Evolutionary conservation across 2,888 invertebrate genomes (phyloP).

Genomic region (Drosophila fulvimacula): DNA sequence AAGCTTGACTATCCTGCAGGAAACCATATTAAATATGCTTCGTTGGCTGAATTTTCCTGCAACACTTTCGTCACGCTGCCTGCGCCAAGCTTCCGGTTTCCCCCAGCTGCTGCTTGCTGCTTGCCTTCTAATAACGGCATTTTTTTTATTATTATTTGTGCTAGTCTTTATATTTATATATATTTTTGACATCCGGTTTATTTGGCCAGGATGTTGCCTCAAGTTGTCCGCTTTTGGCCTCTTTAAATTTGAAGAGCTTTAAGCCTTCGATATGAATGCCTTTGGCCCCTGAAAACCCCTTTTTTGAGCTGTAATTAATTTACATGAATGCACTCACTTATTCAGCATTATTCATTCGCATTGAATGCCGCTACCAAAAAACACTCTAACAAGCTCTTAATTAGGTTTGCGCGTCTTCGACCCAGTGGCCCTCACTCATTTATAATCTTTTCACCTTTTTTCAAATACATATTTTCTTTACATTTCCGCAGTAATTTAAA

Average conservation of each 20-base stretch:
- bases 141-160: constrained; percentile 51
- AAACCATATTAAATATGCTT: constrained; percentile 46
- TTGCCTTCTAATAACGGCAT: constrained; percentile 35
- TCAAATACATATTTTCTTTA: constrained; percentile 20
- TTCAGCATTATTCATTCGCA: constrained; percentile 22
- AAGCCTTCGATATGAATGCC: constrained; percentile 9
- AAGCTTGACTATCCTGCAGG: constrained; percentile 13
- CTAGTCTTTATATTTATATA: constrained; percentile 48
- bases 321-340: constrained; percentile 44
- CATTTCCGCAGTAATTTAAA: constrained; percentile 26
- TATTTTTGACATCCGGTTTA: constrained; percentile 65
- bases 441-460: constrained; percentile 25
- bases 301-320: constrained; percentile 47
- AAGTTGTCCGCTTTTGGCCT: constrained; percentile 24
- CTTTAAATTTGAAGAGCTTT: constrained; percentile 31
- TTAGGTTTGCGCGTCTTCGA: constrained; percentile 35
- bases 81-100: constrained; percentile 44
- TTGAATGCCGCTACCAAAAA: constrained; percentile 1
- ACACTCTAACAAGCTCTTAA: constrained; percentile 54
- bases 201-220: constrained; percentile 67
- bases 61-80: constrained; percentile 47
- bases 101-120: constrained; percentile 1
- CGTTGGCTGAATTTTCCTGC: constrained; percentile 23
- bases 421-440: constrained; percentile 25
- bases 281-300: neutral